Base-by-base conservation (phyloP, 2,113 vertebrate genomes). In the Hylia prasina region DNA sequence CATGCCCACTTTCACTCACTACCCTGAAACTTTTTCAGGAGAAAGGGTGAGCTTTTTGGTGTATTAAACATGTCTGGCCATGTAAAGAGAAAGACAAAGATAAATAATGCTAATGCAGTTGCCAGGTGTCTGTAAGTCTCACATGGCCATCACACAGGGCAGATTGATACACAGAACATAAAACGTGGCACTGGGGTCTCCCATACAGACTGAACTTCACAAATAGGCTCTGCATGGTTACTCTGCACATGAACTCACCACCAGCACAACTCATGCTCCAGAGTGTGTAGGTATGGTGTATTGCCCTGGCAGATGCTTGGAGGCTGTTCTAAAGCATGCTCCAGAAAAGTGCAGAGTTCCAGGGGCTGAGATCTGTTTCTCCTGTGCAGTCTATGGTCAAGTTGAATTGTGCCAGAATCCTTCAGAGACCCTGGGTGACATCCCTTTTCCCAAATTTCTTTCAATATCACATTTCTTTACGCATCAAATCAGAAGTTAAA, bases 211-310 rank as follows among this genome's bases (percentile, higher is more conserved):
- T 28, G 39, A 35, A 40, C 53, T 76, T 78, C 24, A 39, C 53
- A 71, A 76, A 69, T 16, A 53, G 23, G 8, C n/a, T 48, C 22
- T 31, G 11, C 16, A 31, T 1, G 1, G 3, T 63, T 64, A 20
- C 15, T 39, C 61, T 72, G 45, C 47, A 44, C 19, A 20, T 7
- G 16, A 14, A 8, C 7, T 82, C 21, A n/a, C 27, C 31, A 60
- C 45, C 23, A 81, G 31, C 42, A 48, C 37, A 61, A 15, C 14
- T 58, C 39, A 33, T 7, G 20, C 25, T 84, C 22, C 65, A n/a
- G 35, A 50, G 10, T 9, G 6, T 15, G 19, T 47, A 54, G 40
- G 15, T 25, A 33, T 47, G 3, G 0, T 15, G 13, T 3, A 0
- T 25, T 76, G 27, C 47, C 40, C 40, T 10, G 10, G 45, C 21